Conservation (phyloP, 2,888 invertebrate genomes). For the Yponomeuta cagnagella region DNA sequence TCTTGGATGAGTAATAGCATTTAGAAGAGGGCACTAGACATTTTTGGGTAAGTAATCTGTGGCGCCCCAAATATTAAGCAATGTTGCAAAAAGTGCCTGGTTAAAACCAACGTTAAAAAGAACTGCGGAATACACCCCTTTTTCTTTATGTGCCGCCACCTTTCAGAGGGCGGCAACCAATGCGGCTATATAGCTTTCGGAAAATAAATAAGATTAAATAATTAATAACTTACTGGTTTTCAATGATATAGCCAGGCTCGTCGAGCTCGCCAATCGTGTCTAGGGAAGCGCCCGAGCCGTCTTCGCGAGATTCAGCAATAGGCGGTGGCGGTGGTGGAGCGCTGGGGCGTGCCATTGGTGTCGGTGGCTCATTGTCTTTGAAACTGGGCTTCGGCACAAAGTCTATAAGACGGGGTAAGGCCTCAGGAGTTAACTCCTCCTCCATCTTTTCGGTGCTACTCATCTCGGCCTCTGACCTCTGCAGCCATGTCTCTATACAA, state of each 20-base stretch:
- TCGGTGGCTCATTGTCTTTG: constrained; percentile 46
- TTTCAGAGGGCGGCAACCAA: too few species aligned
- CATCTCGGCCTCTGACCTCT: constrained; percentile 69
- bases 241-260: constrained; percentile 70
- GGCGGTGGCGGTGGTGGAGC: constrained; percentile 55
- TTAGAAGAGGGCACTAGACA: too few species aligned
- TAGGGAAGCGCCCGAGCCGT: constrained; percentile 76
- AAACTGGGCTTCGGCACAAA: constrained; percentile 80
- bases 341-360: constrained; percentile 48
- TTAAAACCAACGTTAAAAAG: too few species aligned
- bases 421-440: constrained; percentile 55
- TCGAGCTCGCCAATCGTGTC: constrained; percentile 84
- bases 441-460: constrained; percentile 60
- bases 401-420: constrained; percentile 81
- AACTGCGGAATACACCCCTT: too few species aligned
- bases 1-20: neutral
- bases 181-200: too few species aligned
- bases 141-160: too few species aligned
- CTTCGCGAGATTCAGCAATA: constrained; percentile 63
- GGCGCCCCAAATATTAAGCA: too few species aligned
- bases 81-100: too few species aligned
- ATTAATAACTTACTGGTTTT: constrained; percentile 52
- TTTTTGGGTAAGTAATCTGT: too few species aligned
- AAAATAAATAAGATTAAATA: neutral
- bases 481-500: constrained; percentile 68